These are phyloP conservation scores for Parochlus steinenii DNA, from an alignment of 2,888 invertebrate genomes.

Conservation along the genomic window DNA sequence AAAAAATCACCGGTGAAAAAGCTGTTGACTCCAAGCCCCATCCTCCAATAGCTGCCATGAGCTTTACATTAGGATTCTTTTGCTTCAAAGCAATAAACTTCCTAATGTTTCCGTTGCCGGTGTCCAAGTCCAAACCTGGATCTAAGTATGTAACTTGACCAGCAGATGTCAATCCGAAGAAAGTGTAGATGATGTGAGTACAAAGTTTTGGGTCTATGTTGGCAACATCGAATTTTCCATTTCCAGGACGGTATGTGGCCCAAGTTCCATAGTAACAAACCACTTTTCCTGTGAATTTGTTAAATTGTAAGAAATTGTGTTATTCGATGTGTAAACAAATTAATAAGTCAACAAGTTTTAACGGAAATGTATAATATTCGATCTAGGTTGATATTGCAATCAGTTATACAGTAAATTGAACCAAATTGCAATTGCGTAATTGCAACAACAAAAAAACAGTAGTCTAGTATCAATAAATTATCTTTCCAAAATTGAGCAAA, in stretches of 20 bases:
- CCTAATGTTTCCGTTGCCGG: constrained; percentile 21
- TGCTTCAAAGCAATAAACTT: constrained; percentile 28
- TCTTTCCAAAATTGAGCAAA: too few relatives aligned
- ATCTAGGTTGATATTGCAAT: too few relatives aligned
- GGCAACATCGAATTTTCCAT: constrained; percentile 47
- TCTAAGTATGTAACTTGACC: constrained; percentile 28
- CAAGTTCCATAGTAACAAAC: constrained; percentile 65
- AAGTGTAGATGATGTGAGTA: constrained; percentile 62
- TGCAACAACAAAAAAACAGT: too few relatives aligned
- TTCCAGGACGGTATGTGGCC: constrained; percentile 48
- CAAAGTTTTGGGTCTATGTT: constrained; percentile 51
- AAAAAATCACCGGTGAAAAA: constrained; percentile 27
- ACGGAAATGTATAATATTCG: too few relatives aligned
- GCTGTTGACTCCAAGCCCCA: constrained; percentile 35
- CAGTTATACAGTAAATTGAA: too few relatives aligned
- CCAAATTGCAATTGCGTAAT: too few relatives aligned
- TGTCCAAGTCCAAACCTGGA: background rate
- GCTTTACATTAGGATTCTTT: constrained; percentile 27
- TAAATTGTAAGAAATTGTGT: too few relatives aligned
- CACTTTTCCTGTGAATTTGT: constrained; percentile 41
- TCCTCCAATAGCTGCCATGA: constrained; percentile 30
- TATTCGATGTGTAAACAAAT: too few relatives aligned
- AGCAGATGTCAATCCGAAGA: constrained; percentile 42
- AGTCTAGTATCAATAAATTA: too few relatives aligned
- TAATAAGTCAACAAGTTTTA: too few relatives aligned